These are phyloP conservation scores for Physocephala rufipes DNA, from an alignment of 2,888 invertebrate genomes.

Conservation along the genomic window DNA sequence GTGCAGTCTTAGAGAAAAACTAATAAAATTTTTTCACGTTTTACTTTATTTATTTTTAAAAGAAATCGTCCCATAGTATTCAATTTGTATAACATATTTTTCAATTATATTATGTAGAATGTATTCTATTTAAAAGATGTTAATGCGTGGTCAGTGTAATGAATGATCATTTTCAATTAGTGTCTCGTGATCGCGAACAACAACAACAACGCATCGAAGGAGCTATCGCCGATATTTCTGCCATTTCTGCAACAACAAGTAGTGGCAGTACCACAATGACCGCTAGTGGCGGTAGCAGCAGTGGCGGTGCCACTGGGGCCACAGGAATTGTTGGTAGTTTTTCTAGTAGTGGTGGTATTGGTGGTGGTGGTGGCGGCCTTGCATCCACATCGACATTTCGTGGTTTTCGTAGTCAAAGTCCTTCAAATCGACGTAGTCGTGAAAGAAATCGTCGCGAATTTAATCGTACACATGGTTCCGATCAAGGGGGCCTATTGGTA, in stretches of 20 bases:
- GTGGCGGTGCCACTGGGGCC: constrained; percentile 49
- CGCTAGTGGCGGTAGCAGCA: constrained; percentile 47
- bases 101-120: too few relatives aligned
- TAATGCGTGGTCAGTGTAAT: background rate
- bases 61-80: constrained; percentile 9
- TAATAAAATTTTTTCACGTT: too few relatives aligned
- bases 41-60: background rate
- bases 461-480: constrained; percentile 61
- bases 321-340: constrained; percentile 44
- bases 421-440: constrained; percentile 64
- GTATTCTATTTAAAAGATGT: constrained; percentile 2
- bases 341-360: constrained; percentile 38
- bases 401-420: constrained; percentile 66
- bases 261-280: constrained; percentile 47
- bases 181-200: constrained; percentile 64
- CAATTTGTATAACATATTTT: too few relatives aligned
- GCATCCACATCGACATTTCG: constrained; percentile 48
- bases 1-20: too few relatives aligned
- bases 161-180: constrained; percentile 48
- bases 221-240: constrained; percentile 51
- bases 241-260: constrained; percentile 31
- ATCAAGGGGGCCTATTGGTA: constrained; percentile 61
- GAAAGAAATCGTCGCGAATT: constrained; percentile 60
- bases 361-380: constrained; percentile 42
- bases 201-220: constrained; percentile 46